Evolutionary conservation across 2,113 vertebrate species (phyloP), one percentile per base, ranked within the genome.

Genomic region (Pseudorhombus dupliciocellatus): DNA sequence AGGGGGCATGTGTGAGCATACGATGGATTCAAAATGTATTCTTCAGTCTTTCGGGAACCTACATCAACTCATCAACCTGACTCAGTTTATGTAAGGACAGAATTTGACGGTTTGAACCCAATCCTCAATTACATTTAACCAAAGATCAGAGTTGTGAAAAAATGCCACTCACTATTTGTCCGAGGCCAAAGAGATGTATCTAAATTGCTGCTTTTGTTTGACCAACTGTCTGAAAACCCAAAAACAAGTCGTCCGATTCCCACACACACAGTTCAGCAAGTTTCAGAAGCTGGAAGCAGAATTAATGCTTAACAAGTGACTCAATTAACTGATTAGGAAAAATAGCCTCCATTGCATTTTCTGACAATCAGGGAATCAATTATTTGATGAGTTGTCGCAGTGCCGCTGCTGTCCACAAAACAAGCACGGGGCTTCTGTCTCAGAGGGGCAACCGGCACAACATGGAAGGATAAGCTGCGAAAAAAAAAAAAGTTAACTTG

Each of bases 291-390:
- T 51, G 30, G 1, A 28, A 21, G 10, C 5, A 20, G 4, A 14
- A 3, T 40, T 14, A n/a, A 22, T 60, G 16, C 10, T 21, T 15
- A 8, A 16, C 21, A 53, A 31, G 31, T 9, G 48, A 28, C 37
- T 67, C 16, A 10, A 61, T 44, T 42, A 44, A 26, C 58, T 42
- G 16, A 61, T 61, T 61, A 44, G 21, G n/a, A 44, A 25, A 61
- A 66, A 59, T 18, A 20, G 25, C 20, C 46, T 26, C 31, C 0
- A 4, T 34, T 24, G 5, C 10, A 26, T 54, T 30, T 51, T 34
- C 21, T 5, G 14, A 53, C 1, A 3, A 64, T 58, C 15, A 22
- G 28, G 16, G 6, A 7, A 61, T 42, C 1, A 14, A 56, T 31
- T 30, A 31, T 18, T 31, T 40, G 48, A 62, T 15, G 7, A 14